Base-by-base conservation (phyloP, 2,797 vertebrate genomes). In the Danio albolineatus region DNA sequence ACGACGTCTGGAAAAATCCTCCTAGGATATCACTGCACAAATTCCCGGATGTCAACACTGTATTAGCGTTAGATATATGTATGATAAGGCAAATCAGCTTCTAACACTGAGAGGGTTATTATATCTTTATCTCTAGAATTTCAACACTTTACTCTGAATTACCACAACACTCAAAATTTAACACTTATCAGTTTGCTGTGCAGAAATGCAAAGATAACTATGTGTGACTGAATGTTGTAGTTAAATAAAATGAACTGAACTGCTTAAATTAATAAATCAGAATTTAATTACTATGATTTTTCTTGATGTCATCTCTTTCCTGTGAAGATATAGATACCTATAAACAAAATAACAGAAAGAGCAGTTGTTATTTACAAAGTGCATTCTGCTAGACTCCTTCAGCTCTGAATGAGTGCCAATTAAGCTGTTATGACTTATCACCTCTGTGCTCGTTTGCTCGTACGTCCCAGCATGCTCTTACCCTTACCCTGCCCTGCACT, bases 351-450 rank as follows among this genome's bases (percentile, higher is more conserved):
- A 70, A 44, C 10, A 6, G 16, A 41, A 36, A 53, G 49, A 66
- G 10, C 0, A 14, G 10, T 64, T 57, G 43, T 12, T 59, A 39
- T 49, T 78, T 59, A 61, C 36, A 38, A 73, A 54, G 10, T 53
- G 54, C 51, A 76, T 57, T 21, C 41, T 61, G 65, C 49, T 73
- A 17, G 75, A 59, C 28, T 38, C 73, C 56, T 81, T 81, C 74
- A 78, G 44, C 21, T 16, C 17, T 69, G 78, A 44, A 76, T 78
- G 62, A 85, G 79, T 51, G 71, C 81, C 80, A 84, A 84, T 86
- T 86, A 86, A 79, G 70, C 73, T 78, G 73, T 79, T 82, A 78
- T 83, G 67, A 73, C 74, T 81, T 70, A 70, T 28, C 66, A 57
- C 62, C 21, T 72, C 70, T 21, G 51, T 41, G 74, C 38, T 54